A percentile compares a stretch with the other conserved stretches of the same genome.
phyloP scores from a whole-genome alignment of 2,888 invertebrate species.

The Heliconius ismenius region DNA sequence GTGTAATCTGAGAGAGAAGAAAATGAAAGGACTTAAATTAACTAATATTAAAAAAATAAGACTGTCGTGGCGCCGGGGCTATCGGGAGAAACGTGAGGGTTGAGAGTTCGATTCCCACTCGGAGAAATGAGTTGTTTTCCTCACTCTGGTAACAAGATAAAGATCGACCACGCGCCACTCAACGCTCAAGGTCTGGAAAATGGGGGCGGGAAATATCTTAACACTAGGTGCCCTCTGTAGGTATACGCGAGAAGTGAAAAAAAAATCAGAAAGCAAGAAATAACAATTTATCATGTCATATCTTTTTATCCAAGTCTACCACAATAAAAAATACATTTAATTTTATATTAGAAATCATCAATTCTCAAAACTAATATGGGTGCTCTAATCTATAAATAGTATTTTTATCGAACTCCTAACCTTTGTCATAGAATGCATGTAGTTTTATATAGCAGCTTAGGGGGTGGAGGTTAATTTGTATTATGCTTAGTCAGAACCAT shows the following conservation, averaged over 20 bases:
- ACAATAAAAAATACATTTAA: background rate
- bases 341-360: no score
- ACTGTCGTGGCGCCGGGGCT: no score
- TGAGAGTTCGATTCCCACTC: background rate
- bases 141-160: background rate
- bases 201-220: no score
- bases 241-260: no score
- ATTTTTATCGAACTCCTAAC: background rate
- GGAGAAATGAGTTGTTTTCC: no score
- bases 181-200: no score
- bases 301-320: background rate
- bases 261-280: no score
- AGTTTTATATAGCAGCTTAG: background rate
- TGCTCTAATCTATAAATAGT: background rate
- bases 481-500: slow-evolving; percentile 65
- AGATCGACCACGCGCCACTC: no score
- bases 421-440: background rate
- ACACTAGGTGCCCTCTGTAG: no score
- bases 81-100: background rate
- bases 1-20: slow-evolving; percentile 27
- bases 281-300: no score
- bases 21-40: background rate
- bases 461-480: slow-evolving; percentile 57
- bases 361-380: no score
- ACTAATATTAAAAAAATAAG: no score